These are phyloP conservation scores for Brachyhypopomus occidentalis DNA, from an alignment of 2,113 vertebrate species.

Conservation along the genomic window DNA sequence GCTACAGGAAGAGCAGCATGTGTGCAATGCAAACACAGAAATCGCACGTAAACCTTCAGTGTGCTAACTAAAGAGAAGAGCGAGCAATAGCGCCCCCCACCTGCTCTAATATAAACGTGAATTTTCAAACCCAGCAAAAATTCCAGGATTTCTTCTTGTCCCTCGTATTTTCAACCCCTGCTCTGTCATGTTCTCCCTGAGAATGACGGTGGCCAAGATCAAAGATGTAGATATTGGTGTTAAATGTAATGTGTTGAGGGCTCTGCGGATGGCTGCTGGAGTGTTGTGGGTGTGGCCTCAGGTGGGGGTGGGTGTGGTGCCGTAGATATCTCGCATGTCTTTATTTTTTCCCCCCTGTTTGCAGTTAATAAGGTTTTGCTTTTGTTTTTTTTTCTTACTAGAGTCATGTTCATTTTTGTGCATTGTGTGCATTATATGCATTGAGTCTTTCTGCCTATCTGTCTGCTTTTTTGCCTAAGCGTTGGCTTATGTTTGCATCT, in stretches of 20 bases:
- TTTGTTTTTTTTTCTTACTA: conserved; percentile 48
- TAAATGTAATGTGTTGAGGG: conserved; percentile 43
- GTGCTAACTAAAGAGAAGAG: background rate
- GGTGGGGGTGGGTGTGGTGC: conserved; percentile 67
- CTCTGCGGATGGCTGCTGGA: conserved; percentile 63
- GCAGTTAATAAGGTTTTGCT: background rate
- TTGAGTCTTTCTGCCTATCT: background rate
- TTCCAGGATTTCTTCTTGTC: conserved; percentile 2
- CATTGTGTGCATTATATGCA: background rate
- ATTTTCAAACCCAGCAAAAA: background rate
- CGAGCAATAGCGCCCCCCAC: background rate
- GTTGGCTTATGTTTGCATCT: background rate
- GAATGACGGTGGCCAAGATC: background rate
- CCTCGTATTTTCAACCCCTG: background rate
- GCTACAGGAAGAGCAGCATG: background rate
- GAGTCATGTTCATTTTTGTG: conserved; percentile 46
- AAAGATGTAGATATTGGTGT: conserved; percentile 22
- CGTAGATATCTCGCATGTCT: conserved; percentile 12
- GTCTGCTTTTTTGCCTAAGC: background rate
- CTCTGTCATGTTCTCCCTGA: conserved; percentile 4
- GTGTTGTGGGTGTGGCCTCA: conserved; percentile 73
- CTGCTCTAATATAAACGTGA: background rate
- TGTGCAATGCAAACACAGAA: background rate
- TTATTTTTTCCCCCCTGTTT: conserved; percentile 30
- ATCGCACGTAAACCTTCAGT: background rate